Base-by-base conservation (phyloP, 1,140 invertebrate species). In the Anadara kagoshimensis region DNA sequence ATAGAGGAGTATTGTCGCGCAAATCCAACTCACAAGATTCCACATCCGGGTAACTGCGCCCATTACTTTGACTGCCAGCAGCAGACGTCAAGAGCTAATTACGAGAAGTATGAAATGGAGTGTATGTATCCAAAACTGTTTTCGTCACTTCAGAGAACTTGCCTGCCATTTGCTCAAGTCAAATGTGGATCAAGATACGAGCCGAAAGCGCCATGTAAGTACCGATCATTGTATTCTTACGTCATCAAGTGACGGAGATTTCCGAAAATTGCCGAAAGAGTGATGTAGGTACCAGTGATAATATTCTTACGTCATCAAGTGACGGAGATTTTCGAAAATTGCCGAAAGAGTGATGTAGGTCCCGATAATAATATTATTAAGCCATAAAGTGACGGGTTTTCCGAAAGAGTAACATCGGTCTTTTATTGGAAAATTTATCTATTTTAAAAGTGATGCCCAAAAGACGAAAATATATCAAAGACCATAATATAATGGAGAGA, bases 71-170 rank as follows among this genome's bases (percentile, higher is more conserved):
- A 79, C 61, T 86, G 85, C 36, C 75, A 64, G 8, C 24, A 63
- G 14, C 65, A 65, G 47, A 69, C 49, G 11, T 73, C 75, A 78
- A 70, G 74, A 58, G 80, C 58, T 22, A 84, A 67, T 45, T 78
- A 78, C 51, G 47, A 66, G n/a, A 54, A 51, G 45, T 49, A 66
- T 70, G 65, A 73, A 74, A 76, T 58, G 4, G 83, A 85, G 69
- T 85, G 83, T 65, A 68, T 77, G 8, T 85, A 85, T 61, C 83
- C 83, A 2, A 69, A 76, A 12, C 67, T 83, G 44, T 83, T 79
- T 57, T 83, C 82, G 0, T 51, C 69, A 0, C 65, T 47, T 7
- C 77, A 78, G 1, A 26, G 44, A 12, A 64, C 61, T 29, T 85
- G 83, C 56, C 73, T 81, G 44, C 73, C 78, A 41, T 83, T 82